phyloP scores from a whole-genome alignment of 2,888 invertebrate genomes.

The Lepidocyrtinus sp. region DNA sequence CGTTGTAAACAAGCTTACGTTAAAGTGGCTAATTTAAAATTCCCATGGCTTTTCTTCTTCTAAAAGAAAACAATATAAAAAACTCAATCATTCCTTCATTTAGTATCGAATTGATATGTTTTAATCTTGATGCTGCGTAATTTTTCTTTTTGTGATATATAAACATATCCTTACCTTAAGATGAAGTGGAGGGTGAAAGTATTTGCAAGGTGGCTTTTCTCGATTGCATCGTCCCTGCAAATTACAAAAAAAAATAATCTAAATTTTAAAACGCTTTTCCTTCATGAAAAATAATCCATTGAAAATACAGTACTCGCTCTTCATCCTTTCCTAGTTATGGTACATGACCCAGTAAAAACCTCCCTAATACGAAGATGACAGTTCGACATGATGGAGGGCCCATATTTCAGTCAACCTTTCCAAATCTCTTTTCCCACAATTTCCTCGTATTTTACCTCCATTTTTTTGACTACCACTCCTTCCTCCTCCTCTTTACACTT shows the following conservation, averaged over 20 bases:
- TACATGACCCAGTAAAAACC: conserved; percentile 20
- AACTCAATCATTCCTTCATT: conserved; percentile 22
- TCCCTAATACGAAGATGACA: conserved; percentile 44
- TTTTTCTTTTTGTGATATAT: too few species aligned
- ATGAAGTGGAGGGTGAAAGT: conserved; percentile 99
- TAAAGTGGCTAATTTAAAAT: too few species aligned
- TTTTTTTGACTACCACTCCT: conserved; percentile 18
- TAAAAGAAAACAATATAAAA: too few species aligned
- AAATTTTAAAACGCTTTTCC: conserved; percentile 25
- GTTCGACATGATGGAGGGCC: conserved; percentile 53
- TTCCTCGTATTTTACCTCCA: conserved; percentile 37
- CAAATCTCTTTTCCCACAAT: conserved; percentile 53
- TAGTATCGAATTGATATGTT: too few species aligned
- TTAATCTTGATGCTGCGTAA: too few species aligned
- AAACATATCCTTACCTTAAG: conserved; percentile 82
- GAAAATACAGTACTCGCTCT: neutral
- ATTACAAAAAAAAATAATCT: neutral
- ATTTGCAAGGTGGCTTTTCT: conserved; percentile 99
- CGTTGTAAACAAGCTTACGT: too few species aligned
- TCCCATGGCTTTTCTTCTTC: too few species aligned
- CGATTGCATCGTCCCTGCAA: conserved; percentile 99
- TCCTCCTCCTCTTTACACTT: conserved; percentile 38
- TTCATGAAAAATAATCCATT: conserved; percentile 1
- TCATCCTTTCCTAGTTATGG: conserved; percentile 14
- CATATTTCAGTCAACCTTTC: conserved; percentile 62